Conservation (phyloP, 2,113 vertebrate genomes). For the Tringa solitaria region DNA sequence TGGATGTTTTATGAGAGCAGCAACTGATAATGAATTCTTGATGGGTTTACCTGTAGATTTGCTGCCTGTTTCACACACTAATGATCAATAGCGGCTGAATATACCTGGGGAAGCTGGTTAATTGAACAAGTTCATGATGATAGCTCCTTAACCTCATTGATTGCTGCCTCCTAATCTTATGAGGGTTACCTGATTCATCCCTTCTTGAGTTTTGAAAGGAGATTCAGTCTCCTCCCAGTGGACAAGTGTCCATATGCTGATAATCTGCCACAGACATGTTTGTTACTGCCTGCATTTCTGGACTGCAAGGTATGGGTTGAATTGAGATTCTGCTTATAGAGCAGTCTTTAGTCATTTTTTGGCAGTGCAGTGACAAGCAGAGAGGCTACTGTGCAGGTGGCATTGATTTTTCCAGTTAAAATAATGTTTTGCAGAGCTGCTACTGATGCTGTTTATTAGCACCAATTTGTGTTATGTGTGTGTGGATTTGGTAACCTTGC, state of each 20-base stretch:
- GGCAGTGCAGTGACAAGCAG: background rate
- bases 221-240: background rate
- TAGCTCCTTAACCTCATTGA: constrained; percentile 41
- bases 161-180: background rate
- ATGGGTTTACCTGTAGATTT: background rate
- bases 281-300: background rate
- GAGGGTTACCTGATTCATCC: background rate
- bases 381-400: background rate
- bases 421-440: background rate
- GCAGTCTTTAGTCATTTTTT: background rate
- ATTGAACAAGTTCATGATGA: constrained; percentile 1
- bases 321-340: background rate
- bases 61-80: background rate
- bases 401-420: background rate
- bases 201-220: background rate
- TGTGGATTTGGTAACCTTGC: background rate
- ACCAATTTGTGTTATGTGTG: background rate
- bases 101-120: background rate
- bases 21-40: background rate
- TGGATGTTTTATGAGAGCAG: background rate
- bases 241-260: background rate
- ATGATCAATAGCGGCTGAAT: background rate
- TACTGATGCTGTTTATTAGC: background rate
- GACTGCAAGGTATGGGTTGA: background rate
- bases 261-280: background rate